A percentile compares a stretch with the other conserved stretches of the same genome.
These are phyloP conservation scores for Scaptomyza polygonia DNA, from an alignment of 2,888 invertebrate genomes.

Conservation along the genomic window DNA sequence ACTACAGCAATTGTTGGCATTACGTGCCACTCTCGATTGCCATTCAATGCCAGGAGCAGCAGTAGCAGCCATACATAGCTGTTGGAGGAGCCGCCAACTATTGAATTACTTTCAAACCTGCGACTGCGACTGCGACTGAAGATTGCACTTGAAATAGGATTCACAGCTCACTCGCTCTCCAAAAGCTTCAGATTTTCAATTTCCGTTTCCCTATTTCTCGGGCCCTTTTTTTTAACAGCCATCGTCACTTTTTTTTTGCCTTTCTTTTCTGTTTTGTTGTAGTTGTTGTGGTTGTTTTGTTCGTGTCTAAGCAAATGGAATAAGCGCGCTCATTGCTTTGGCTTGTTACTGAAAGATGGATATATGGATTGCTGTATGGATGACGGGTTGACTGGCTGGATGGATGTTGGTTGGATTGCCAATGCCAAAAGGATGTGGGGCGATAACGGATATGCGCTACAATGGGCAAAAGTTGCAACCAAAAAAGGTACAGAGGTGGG, in stretches of 20 bases:
- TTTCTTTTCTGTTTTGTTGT: constrained; percentile 5
- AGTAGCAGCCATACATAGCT: too few relatives aligned
- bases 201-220: constrained; percentile 66
- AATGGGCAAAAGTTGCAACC: constrained; percentile 21
- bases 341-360: constrained; percentile 65
- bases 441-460: constrained; percentile 53
- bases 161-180: constrained; percentile 78
- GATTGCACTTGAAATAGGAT: constrained; percentile 80
- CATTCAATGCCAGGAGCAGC: constrained; percentile 69
- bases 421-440: constrained; percentile 34
- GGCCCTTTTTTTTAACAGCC: constrained; percentile 15
- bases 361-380: constrained; percentile 40
- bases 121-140: constrained; percentile 66
- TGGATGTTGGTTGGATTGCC: constrained; percentile 12
- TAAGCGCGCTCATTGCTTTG: constrained; percentile 75
- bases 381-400: constrained; percentile 8
- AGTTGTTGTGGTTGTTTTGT: constrained; percentile 47
- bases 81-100: constrained; percentile 74
- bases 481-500: constrained; percentile 1
- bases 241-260: constrained; percentile 30
- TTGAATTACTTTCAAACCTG: constrained; percentile 77
- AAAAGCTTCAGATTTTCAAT: constrained; percentile 80
- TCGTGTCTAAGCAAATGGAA: constrained; percentile 78
- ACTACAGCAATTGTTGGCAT: constrained; percentile 80
- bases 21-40: constrained; percentile 81